phyloP scores from a whole-genome alignment of 2,888 invertebrate genomes.

The Acanthococcus lagerstroemiae region DNA sequence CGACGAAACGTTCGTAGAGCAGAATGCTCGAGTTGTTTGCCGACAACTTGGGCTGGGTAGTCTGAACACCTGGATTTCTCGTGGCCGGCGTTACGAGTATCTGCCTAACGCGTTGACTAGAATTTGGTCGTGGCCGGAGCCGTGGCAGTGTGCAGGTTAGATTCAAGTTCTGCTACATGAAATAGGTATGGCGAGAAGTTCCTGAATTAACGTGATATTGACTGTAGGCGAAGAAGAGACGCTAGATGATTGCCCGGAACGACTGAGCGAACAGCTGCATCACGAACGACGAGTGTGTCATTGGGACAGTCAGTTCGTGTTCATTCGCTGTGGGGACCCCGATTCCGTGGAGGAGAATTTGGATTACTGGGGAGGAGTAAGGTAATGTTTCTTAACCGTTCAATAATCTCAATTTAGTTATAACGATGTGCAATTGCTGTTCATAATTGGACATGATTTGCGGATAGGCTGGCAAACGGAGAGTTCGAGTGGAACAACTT shows the following conservation, averaged over 20 bases:
- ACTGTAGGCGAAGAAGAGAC: conserved; percentile 49
- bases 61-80: conserved; percentile 77
- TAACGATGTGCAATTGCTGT: too few species aligned
- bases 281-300: conserved; percentile 74
- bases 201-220: neutral
- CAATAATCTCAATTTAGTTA: neutral
- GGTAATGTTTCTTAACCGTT: too few species aligned
- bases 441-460: too few species aligned
- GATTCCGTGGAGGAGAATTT: conserved; percentile 53
- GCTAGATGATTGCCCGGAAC: conserved; percentile 73
- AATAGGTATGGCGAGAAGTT: neutral
- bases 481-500: conserved; percentile 80
- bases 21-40: conserved; percentile 95
- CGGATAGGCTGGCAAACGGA: conserved; percentile 66
- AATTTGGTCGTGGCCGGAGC: conserved; percentile 93
- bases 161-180: neutral
- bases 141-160: conserved; percentile 51
- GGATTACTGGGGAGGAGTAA: conserved; percentile 92
- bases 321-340: conserved; percentile 71
- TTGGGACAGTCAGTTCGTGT: conserved; percentile 86
- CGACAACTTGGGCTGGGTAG: conserved; percentile 75
- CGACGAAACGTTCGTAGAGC: conserved; percentile 86
- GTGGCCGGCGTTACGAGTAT: conserved; percentile 75
- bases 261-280: conserved; percentile 76
- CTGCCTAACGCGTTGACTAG: conserved; percentile 72